These are phyloP conservation scores for Anodontia alba DNA, from an alignment of 2,888 invertebrate species.

Conservation along the genomic window DNA sequence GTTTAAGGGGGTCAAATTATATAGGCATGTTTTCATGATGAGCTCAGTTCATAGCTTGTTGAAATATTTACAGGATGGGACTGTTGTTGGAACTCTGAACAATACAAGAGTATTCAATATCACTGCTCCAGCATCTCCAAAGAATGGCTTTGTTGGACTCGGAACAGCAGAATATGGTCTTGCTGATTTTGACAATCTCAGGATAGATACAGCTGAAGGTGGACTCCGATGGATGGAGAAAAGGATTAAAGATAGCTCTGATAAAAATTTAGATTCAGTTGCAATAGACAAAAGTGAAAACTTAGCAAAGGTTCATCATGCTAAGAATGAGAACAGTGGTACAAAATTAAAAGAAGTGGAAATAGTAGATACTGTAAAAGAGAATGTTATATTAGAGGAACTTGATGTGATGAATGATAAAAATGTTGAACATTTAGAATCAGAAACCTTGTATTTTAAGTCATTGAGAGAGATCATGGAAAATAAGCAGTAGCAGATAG, in stretches of 20 bases:
- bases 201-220: slow-evolving; percentile 39
- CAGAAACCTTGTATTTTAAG: neutral
- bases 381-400: neutral
- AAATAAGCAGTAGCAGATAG: neutral
- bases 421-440: neutral
- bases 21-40: no score
- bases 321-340: neutral
- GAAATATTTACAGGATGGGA: slow-evolving; percentile 48
- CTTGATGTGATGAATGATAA: neutral
- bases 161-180: slow-evolving; percentile 81
- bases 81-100: slow-evolving; percentile 43
- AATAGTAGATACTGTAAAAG: neutral
- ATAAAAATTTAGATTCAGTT: neutral
- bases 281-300: neutral
- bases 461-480: neutral
- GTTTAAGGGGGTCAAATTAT: no score
- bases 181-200: slow-evolving; percentile 83
- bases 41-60: no score
- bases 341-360: neutral
- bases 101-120: slow-evolving; percentile 41
- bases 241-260: neutral
- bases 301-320: neutral
- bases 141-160: slow-evolving; percentile 79
- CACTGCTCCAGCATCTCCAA: slow-evolving; percentile 20
- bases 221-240: neutral